These are phyloP conservation scores for Prunella strophiata DNA, from an alignment of 2,797 vertebrate genomes.

Conservation along the genomic window DNA sequence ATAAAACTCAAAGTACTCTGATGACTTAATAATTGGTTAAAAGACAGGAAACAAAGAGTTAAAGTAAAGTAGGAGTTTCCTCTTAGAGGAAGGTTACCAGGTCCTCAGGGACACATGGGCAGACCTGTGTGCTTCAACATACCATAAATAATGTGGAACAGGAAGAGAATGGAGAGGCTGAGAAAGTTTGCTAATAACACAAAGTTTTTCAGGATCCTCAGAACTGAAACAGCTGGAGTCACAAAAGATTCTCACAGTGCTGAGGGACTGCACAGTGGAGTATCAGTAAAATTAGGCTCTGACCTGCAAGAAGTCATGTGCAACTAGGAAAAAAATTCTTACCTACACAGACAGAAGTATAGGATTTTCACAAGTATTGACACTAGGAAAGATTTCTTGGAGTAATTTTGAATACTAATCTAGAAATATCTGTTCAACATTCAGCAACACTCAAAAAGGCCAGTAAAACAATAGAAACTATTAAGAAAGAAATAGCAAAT, in stretches of 20 bases:
- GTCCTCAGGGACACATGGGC: neutral
- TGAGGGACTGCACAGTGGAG: neutral
- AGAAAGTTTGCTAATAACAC: neutral
- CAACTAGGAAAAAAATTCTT: neutral
- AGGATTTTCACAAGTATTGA: neutral
- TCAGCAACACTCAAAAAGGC: neutral
- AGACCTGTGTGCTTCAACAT: neutral
- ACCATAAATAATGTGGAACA: neutral
- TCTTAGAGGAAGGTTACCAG: neutral
- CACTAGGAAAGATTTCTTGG: neutral
- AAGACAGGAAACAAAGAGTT: slow-evolving; percentile 22
- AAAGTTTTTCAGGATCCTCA: neutral
- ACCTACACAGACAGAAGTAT: neutral
- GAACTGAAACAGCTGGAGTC: neutral
- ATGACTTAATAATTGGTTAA: slow-evolving; percentile 22
- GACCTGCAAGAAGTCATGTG: neutral
- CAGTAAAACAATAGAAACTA: slow-evolving; percentile 16
- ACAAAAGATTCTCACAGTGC: neutral
- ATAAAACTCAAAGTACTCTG: neutral
- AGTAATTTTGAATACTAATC: neutral
- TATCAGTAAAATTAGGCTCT: neutral
- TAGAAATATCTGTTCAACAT: neutral
- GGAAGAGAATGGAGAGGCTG: neutral
- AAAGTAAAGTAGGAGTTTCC: slow-evolving; percentile 14
- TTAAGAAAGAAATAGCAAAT: slow-evolving; percentile 13